These are phyloP conservation scores for Carapus acus DNA, from an alignment of 2,797 vertebrate genomes.

Conservation along the genomic window DNA sequence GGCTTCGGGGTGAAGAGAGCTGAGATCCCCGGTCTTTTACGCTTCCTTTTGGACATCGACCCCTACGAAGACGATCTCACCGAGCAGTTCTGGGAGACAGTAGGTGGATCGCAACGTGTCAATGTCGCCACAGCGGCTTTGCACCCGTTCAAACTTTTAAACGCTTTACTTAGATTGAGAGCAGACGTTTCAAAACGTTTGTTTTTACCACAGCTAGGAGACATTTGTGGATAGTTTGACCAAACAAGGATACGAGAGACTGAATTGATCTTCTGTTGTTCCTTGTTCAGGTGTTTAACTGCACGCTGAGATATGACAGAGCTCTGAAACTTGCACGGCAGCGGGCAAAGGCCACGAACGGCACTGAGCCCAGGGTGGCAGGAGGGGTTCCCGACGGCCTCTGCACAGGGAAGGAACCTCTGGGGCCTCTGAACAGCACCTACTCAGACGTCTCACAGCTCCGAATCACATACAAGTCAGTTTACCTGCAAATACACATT, in stretches of 20 bases:
- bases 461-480: slow-evolving; percentile 77
- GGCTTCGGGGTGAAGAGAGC: slow-evolving; percentile 77
- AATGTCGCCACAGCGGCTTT: too few species aligned
- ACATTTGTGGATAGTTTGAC: too few species aligned
- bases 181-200: too few species aligned
- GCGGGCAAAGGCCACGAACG: slow-evolving; percentile 29
- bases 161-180: too few species aligned
- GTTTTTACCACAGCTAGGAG: too few species aligned
- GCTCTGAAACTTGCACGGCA: slow-evolving; percentile 44
- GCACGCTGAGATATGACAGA: slow-evolving; percentile 65
- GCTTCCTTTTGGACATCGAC: slow-evolving; percentile 71
- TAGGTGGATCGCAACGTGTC: too few species aligned
- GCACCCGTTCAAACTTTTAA: too few species aligned
- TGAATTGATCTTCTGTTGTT: too few species aligned
- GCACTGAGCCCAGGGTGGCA: slow-evolving; percentile 34
- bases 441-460: slow-evolving; percentile 81
- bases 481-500: too few species aligned
- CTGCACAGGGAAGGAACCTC: slow-evolving; percentile 72
- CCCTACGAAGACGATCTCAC: slow-evolving; percentile 73
- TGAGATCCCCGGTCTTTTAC: slow-evolving; percentile 70
- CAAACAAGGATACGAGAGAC: too few species aligned
- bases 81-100: slow-evolving; percentile 81
- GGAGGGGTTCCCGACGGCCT: slow-evolving; percentile 52
- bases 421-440: slow-evolving; percentile 72
- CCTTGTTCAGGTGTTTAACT: slow-evolving; percentile 73